Percentiles rank a stretch among this genome's conserved stretches.
Conservation (phyloP, 2,797 vertebrate genomes). For the Rhinatrema bivittatum region DNA sequence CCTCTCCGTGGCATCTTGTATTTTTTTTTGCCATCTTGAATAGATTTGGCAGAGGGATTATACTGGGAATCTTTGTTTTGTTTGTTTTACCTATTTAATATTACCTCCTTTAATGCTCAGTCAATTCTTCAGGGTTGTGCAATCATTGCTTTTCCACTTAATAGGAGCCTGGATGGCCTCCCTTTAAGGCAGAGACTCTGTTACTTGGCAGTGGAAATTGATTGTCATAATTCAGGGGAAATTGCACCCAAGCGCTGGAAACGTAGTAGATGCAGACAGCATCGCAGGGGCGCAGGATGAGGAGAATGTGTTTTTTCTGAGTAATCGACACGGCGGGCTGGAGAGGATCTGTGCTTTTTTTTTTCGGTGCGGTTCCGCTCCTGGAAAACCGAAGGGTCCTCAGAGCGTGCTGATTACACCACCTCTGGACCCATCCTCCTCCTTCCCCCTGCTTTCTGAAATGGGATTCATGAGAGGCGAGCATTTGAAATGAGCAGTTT, state of each 20-base stretch:
- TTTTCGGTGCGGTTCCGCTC: constrained; percentile 4
- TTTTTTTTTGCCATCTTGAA: background rate
- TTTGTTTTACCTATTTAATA: constrained; percentile 9
- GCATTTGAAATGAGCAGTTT: too few species aligned
- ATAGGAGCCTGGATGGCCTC: constrained; percentile 73
- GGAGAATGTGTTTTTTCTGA: constrained; percentile 8
- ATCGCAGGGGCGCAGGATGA: constrained; percentile 6
- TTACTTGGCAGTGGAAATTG: constrained; percentile 75
- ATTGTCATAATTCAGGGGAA: constrained; percentile 78
- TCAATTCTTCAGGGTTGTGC: constrained; percentile 33
- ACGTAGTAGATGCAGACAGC: constrained; percentile 50
- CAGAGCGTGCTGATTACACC: too few species aligned
- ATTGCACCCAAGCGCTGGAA: constrained; percentile 48
- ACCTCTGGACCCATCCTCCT: too few species aligned
- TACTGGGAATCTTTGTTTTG: constrained; percentile 2
- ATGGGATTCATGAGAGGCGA: too few species aligned
- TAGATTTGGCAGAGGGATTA: constrained; percentile 1
- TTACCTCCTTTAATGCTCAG: constrained; percentile 29
- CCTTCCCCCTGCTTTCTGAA: too few species aligned
- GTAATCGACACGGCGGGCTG: constrained; percentile 16
- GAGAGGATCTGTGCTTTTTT: too few species aligned
- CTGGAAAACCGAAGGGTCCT: constrained; percentile 7
- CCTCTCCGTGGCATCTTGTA: too few species aligned
- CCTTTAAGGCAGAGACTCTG: constrained; percentile 60
- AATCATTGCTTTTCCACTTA: constrained; percentile 66